phyloP scores from a whole-genome alignment of 1,140 invertebrate species.

The Myzus persicae region DNA sequence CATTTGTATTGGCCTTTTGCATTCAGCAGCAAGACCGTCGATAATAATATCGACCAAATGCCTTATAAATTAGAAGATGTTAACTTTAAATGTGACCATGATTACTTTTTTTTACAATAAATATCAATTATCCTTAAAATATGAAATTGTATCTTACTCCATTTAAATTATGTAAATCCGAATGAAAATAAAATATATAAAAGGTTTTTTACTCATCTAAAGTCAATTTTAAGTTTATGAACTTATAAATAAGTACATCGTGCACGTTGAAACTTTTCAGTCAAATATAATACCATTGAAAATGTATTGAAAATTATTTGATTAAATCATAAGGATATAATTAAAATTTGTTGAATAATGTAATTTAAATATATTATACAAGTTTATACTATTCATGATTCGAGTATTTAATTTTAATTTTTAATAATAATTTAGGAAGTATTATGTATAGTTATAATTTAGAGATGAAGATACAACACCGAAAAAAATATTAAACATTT shows the following conservation, averaged over 20 bases:
- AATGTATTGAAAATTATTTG: constrained; percentile 9
- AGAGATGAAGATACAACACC: not conserved
- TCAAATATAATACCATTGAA: not conserved
- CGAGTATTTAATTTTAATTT: not conserved
- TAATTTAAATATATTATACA: not conserved
- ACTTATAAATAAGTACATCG: constrained; percentile 31
- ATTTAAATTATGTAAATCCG: constrained; percentile 35
- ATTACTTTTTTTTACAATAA: not conserved
- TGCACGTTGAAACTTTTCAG: not conserved
- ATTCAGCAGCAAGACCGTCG: not conserved
- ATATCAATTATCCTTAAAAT: constrained; percentile 24
- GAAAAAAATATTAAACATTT: not conserved
- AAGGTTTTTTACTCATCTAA: constrained; percentile 4
- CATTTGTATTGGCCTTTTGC: not conserved
- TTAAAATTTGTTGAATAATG: not conserved
- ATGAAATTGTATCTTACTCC: not conserved
- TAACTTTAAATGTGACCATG: not conserved
- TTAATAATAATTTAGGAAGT: not conserved
- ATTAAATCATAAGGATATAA: not conserved
- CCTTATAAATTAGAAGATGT: not conserved
- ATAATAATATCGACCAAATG: not conserved
- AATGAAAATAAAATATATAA: constrained; percentile 6
- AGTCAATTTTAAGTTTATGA: constrained; percentile 50
- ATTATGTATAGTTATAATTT: not conserved
- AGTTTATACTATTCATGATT: not conserved